Evolutionary conservation across 2,797 vertebrate genomes (phyloP), one percentile per base, ranked within the genome.

Genomic region (Picus viridis): DNA sequence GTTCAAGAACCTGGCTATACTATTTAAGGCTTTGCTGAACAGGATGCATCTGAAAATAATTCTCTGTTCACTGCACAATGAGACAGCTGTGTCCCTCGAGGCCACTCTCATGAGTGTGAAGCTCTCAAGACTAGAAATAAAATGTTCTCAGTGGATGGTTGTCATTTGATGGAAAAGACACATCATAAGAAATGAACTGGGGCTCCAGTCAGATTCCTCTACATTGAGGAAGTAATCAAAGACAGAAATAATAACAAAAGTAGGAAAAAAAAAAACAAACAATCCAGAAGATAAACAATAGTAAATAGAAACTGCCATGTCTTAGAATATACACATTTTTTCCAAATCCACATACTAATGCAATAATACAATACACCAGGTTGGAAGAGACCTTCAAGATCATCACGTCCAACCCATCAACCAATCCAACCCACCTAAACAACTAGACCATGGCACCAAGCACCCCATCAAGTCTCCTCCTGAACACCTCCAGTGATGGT

Each of bases 51-150:
- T 0, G 1, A 84, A 68, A 69, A 62, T 72, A 89, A 75, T 82
- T 88, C 76, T 89, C 77, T 63, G 27, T 88, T 94, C 80, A 76
- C 32, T 73, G 71, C 57, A 82, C 64, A 86, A 11, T 58, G 41
- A 90, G 86, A 90, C 85, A 94, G 88, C 41, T 95, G 68, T 84
- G 88, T 88, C 58, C 87, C 90, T 94, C 61, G 83, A 88, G 94
- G 88, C 68, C 61, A 70, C 73, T 75, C 49, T 76, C 6, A 1
- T 0, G 5, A 87, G 56, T 86, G 63, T 67, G 67, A 92, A 86
- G 73, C 53, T 91, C 73, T 81, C 22, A 83, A 83, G 76, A 78
- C 43, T 65, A 77, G 84, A 85, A 87, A 83, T 69, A 92, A 89
- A 93, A 90, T 72, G 26, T 87, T 94, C 62, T 85, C 61, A 19